A percentile compares a stretch with the other conserved stretches of the same genome.
Evolutionary conservation across 2,113 vertebrate species (phyloP).

Genomic region (Lota lota): DNA sequence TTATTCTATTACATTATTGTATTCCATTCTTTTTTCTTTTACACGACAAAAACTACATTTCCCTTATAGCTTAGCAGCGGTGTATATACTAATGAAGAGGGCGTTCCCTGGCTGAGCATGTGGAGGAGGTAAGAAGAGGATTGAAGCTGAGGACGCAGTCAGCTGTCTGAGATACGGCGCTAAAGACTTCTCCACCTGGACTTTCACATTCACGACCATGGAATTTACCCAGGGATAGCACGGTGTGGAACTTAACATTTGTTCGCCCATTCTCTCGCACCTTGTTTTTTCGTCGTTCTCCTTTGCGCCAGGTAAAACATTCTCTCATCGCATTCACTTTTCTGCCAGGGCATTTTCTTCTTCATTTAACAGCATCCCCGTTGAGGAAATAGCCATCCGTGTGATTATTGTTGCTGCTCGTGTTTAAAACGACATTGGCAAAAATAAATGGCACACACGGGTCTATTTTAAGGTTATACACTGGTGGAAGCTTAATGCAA

Average conservation of each 20-base stretch:
- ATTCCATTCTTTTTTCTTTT: background rate
- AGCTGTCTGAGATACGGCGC: conserved; percentile 65
- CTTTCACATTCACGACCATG: conserved; percentile 51
- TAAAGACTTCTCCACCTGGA: conserved; percentile 58
- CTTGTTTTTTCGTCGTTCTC: conserved; percentile 29
- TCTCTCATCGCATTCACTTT: conserved; percentile 1
- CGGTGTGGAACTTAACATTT: conserved; percentile 55
- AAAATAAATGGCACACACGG: too few relatives aligned
- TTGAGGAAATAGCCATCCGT: conserved; percentile 60
- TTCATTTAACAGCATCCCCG: conserved; percentile 41
- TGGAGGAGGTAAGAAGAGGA: conserved; percentile 73
- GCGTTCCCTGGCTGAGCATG: conserved; percentile 69
- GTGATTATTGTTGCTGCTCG: conserved; percentile 33
- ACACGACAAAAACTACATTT: conserved; percentile 56
- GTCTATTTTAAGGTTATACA: too few relatives aligned
- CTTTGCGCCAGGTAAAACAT: conserved; percentile 64
- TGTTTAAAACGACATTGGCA: background rate
- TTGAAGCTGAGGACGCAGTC: conserved; percentile 57
- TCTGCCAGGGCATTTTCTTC: conserved; percentile 30
- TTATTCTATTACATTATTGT: background rate
- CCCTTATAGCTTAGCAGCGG: conserved; percentile 53
- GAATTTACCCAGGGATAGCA: conserved; percentile 69
- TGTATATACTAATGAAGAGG: conserved; percentile 61
- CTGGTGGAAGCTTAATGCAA: too few relatives aligned
- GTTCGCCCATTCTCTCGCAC: conserved; percentile 58